Evolutionary conservation across 2,888 invertebrate species (phyloP).

Genomic region (Pseudococcus viburni): DNA sequence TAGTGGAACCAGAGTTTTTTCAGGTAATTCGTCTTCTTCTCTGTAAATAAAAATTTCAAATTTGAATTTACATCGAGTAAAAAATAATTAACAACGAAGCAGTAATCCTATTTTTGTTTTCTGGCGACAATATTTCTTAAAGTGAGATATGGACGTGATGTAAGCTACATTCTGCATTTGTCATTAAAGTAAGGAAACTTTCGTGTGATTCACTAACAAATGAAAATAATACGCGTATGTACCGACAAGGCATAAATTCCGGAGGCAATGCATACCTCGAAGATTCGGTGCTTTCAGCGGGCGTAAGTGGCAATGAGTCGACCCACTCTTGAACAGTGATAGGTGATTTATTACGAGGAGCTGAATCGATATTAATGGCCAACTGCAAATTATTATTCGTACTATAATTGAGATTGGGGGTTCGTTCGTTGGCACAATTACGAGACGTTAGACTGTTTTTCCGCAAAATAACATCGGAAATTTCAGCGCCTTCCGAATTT

Average conservation of each 20-base stretch:
- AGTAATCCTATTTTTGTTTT: no score
- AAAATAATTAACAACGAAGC: no score
- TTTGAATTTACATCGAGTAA: not conserved
- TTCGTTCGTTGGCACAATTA: no score
- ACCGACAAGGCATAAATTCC: no score
- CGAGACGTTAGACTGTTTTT: not conserved
- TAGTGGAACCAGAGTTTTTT: slow-evolving; percentile 27
- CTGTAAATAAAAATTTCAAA: slow-evolving; percentile 7
- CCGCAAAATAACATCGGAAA: slow-evolving; percentile 29
- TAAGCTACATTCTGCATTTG: no score
- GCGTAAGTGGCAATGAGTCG: slow-evolving; percentile 76
- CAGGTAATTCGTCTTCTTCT: slow-evolving; percentile 65
- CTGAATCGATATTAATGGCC: slow-evolving; percentile 49
- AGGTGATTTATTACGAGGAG: slow-evolving; percentile 74
- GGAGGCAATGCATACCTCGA: slow-evolving; percentile 62
- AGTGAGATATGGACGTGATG: no score
- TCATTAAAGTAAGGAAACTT: no score
- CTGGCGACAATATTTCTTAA: no score
- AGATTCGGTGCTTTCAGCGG: slow-evolving; percentile 67
- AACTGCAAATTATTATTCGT: slow-evolving; percentile 7
- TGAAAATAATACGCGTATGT: no score
- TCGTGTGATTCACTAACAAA: no score
- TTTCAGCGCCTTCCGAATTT: not conserved
- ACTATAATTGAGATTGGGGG: not conserved
- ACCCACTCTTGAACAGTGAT: slow-evolving; percentile 83